A percentile compares a stretch with the other conserved stretches of the same genome.
phyloP scores from a whole-genome alignment of 2,113 vertebrate species.

The Passerina amoena region DNA sequence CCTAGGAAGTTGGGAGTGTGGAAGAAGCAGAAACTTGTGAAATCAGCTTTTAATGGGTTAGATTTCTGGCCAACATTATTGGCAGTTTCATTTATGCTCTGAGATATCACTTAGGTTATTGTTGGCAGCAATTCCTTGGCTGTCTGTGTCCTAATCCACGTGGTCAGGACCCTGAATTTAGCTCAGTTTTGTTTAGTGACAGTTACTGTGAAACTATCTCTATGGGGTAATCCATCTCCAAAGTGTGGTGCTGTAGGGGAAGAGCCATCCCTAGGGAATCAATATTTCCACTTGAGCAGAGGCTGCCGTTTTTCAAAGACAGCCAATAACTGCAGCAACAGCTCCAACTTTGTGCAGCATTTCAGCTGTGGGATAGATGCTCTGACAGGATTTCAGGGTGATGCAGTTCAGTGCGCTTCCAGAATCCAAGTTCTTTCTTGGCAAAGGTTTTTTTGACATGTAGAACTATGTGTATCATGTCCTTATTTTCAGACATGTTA shows the following conservation, averaged over 20 bases:
- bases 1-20: neutral
- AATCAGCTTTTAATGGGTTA: neutral
- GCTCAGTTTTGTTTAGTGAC: neutral
- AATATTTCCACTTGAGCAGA: neutral
- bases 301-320: neutral
- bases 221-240: neutral
- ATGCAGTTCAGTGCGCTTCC: fast-evolving
- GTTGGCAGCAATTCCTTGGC: neutral
- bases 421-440: neutral
- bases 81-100: neutral
- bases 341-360: neutral
- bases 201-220: neutral
- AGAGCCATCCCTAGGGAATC: neutral
- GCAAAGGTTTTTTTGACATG: neutral
- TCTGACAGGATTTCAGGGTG: neutral
- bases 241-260: neutral
- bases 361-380: neutral
- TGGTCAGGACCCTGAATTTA: neutral
- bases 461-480: neutral
- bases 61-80: neutral
- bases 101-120: neutral
- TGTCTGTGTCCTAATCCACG: neutral
- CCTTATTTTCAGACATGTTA: neutral
- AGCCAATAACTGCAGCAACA: neutral
- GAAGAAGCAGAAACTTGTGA: neutral